Percentiles rank a stretch among this genome's conserved stretches.
These are phyloP conservation scores for Carassius auratus DNA, from an alignment of 2,113 vertebrate genomes.

Conservation along the genomic window DNA sequence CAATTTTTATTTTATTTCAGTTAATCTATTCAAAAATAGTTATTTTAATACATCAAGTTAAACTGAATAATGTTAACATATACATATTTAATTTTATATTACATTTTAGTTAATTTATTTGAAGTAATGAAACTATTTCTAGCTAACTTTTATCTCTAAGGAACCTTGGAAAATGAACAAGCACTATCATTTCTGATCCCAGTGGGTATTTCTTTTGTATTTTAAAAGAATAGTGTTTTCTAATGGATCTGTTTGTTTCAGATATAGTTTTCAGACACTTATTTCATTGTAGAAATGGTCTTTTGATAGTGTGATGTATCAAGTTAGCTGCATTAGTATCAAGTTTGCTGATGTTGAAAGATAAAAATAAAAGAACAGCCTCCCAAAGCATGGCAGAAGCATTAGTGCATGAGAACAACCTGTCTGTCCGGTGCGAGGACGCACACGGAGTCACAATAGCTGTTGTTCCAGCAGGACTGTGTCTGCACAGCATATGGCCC, in stretches of 20 bases:
- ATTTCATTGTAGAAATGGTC: background rate
- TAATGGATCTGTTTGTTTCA: background rate
- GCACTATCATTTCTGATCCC: background rate
- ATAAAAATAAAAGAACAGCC: background rate
- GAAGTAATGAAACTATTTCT: too few species aligned
- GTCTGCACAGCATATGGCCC: slow-evolving; percentile 52
- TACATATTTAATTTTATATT: too few species aligned
- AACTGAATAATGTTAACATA: background rate
- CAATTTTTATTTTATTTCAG: background rate
- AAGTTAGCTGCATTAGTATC: background rate
- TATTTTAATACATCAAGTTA: background rate
- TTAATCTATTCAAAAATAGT: background rate
- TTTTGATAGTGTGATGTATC: background rate
- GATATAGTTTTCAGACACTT: background rate
- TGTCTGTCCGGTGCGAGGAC: slow-evolving; percentile 30
- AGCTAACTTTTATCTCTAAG: too few species aligned
- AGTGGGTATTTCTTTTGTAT: background rate
- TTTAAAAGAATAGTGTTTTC: background rate
- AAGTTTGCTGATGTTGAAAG: background rate
- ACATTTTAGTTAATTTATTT: background rate
- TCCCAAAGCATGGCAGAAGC: background rate
- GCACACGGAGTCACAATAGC: background rate
- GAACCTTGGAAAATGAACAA: background rate
- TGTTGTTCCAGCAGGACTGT: slow-evolving; percentile 36
- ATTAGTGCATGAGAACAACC: background rate